A percentile compares a stretch with the other conserved stretches of the same genome.
phyloP scores from a whole-genome alignment of 2,888 invertebrate species.

The Drosophila birchii region DNA sequence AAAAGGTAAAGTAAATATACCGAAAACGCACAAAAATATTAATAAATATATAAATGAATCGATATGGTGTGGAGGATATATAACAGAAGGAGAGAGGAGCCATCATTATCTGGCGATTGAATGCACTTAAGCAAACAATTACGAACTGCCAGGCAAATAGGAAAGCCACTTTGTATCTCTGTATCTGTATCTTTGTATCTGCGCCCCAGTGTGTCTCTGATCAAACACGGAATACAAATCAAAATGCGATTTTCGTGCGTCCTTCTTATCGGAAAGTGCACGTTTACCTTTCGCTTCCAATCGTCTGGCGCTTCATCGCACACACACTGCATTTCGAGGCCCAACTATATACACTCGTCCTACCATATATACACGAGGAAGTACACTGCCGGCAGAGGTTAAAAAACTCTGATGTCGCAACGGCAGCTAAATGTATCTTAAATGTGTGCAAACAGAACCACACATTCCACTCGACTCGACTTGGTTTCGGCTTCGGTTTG shows the following conservation, averaged over 20 bases:
- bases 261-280: conserved; percentile 65
- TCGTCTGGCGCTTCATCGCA: conserved; percentile 53
- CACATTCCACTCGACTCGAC: conserved; percentile 50
- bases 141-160: conserved; percentile 68
- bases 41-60: conserved; percentile 22
- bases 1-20: conserved; percentile 41
- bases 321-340: conserved; percentile 11
- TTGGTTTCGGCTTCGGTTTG: conserved; percentile 34
- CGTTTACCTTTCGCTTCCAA: conserved; percentile 61
- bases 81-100: conserved; percentile 13
- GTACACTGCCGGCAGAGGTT: conserved; percentile 53
- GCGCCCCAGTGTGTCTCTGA: conserved; percentile 42
- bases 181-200: conserved; percentile 60
- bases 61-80: conserved; percentile 30
- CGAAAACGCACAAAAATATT: conserved; percentile 34
- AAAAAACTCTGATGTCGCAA: conserved; percentile 71
- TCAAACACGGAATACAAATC: conserved; percentile 84
- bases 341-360: not conserved
- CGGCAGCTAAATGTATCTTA: conserved; percentile 70
- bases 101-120: conserved; percentile 83
- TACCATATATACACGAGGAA: conserved; percentile 29
- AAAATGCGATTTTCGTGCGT: conserved; percentile 81
- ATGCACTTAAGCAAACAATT: conserved; percentile 83
- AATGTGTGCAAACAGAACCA: conserved; percentile 66
- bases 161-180: conserved; percentile 39